phyloP scores from a whole-genome alignment of 2,113 vertebrate genomes.

The Python bivittatus region DNA sequence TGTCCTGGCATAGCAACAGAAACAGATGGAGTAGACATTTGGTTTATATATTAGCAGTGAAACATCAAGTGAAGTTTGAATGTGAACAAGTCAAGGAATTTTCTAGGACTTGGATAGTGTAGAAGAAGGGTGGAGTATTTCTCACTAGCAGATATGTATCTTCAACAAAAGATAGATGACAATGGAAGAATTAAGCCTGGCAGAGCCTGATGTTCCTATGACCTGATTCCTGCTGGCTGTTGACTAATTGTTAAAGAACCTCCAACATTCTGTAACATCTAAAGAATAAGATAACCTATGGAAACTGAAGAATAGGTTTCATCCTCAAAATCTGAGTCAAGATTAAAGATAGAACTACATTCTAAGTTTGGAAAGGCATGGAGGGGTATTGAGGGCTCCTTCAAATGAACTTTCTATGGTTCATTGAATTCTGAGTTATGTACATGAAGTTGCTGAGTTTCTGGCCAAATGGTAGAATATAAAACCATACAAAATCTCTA shows the following conservation, averaged over 20 bases:
- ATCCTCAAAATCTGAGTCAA: neutral
- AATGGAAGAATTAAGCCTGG: neutral
- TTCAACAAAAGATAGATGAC: neutral
- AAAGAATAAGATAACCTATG: no score
- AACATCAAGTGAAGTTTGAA: neutral
- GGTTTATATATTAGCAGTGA: neutral
- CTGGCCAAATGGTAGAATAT: neutral
- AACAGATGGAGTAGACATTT: neutral
- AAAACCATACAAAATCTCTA: neutral
- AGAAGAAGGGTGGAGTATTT: neutral
- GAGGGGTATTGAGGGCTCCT: neutral
- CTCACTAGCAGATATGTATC: neutral
- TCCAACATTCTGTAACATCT: neutral
- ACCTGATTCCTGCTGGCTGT: neutral
- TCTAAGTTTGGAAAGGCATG: neutral
- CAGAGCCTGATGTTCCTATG: neutral
- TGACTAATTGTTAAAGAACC: neutral
- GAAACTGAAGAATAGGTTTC: neutral
- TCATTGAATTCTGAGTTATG: neutral
- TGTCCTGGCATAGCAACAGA: neutral
- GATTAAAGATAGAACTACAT: neutral
- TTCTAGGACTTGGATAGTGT: neutral
- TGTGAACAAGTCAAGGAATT: neutral
- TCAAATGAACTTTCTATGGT: neutral
- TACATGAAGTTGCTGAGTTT: neutral